Base-by-base conservation (phyloP, 1,140 invertebrate genomes). In the Diorhabda sublineata region DNA sequence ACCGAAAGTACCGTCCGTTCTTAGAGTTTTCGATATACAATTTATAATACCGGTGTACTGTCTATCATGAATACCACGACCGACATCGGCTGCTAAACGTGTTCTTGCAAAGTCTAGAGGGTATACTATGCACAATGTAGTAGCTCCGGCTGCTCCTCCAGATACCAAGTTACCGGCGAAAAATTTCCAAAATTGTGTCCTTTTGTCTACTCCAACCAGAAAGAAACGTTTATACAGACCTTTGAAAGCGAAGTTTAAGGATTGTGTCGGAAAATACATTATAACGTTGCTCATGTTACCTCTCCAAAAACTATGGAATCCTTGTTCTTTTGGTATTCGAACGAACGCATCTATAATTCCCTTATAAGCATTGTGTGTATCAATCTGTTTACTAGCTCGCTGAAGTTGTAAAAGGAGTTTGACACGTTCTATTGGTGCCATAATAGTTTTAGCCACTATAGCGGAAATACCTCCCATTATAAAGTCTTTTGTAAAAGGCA, bases 51-150 rank as follows among this genome's bases (percentile, higher is more conserved):
- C 95, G 66, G 84, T 87, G 83, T 92, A 97, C 79, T 96, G 90
- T 78, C 94, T 89, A 42, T 87, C 87, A 73, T 80, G 85, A 9
- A 82, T 83, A 60, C 76, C 84, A 83, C 94, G 96, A 71, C 92
- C 92, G 68, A 94, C 87, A 81, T 94, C 92, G 71, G 92, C 92
- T 66, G 88, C 92, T 83, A 94, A 88, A 78, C 95, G 89, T 64
- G 96, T 98, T 87, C 96, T 87, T 76, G 93, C 94, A 82, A 94
- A 98, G 84, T 98, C 96, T 52, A 98, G 87, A n/a, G 96, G 96
- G 81, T 98, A 98, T 64, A 98, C 95, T 79, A 98, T 96, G 83
- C 92, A 95, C 41, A 98, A 86, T 42, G 95, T 97, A 26, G 95
- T 93, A 44, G 94, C 95, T 78, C 96, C 96, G 77, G 96, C 95